Percentiles rank a stretch among this genome's conserved stretches.
Evolutionary conservation across 2,113 vertebrate species (phyloP).

Genomic region (Apodemus sylvaticus): DNA sequence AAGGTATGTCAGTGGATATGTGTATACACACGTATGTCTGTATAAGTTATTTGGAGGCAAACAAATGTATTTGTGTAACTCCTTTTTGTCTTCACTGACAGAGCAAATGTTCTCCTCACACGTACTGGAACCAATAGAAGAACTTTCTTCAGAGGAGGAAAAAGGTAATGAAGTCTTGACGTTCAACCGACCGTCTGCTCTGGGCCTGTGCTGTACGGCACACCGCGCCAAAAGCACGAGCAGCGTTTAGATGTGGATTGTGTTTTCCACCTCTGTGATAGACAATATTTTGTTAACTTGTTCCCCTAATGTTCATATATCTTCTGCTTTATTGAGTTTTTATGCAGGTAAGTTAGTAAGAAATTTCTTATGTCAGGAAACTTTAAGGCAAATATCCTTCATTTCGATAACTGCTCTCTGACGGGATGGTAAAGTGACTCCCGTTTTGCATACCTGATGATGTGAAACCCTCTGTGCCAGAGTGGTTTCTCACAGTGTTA

Average conservation of each 20-base stretch:
- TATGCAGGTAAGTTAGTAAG: neutral
- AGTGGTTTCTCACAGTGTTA: neutral
- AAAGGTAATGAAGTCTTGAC: slow-evolving; percentile 90
- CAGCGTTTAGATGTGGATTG: neutral
- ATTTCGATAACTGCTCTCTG: slow-evolving; percentile 13
- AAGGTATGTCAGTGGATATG: neutral
- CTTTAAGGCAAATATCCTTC: slow-evolving; percentile 1
- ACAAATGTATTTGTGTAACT: slow-evolving; percentile 79
- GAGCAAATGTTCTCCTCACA: slow-evolving; percentile 90
- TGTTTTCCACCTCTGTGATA: neutral
- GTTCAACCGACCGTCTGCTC: neutral
- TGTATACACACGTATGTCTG: neutral
- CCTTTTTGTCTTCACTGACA: slow-evolving; percentile 86
- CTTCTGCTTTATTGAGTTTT: neutral
- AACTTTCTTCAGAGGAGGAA: slow-evolving; percentile 97
- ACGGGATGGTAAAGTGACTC: neutral
- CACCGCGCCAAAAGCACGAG: slow-evolving; percentile 53
- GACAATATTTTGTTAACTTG: neutral
- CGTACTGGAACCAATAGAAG: slow-evolving; percentile 96
- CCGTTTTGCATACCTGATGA: accelerated
- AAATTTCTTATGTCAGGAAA: neutral
- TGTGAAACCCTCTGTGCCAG: neutral
- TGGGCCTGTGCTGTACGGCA: neutral
- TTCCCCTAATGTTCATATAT: neutral
- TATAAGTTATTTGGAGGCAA: slow-evolving; percentile 35